Base-by-base conservation (phyloP, 2,797 vertebrate species). In the Halcyon leucocephala region DNA sequence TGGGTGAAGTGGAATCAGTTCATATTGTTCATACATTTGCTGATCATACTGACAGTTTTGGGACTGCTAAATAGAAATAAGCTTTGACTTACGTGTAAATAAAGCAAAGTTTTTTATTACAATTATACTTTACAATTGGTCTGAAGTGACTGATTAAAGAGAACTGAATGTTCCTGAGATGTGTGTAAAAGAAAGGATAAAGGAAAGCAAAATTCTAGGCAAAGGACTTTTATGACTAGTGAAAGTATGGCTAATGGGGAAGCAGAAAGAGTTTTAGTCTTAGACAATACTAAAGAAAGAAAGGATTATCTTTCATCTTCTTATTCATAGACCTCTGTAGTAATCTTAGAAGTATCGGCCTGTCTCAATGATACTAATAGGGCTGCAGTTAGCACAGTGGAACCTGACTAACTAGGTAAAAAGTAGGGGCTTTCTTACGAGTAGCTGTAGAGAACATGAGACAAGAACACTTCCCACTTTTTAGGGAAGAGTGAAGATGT, bases 1-100 rank as follows among this genome's bases (percentile, higher is more conserved):
- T 96, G 96, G 80, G 80, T 88, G 94, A 95, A 93, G 49, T 82
- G 55, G 94, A 94, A 84, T 97, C 77, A 95, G 29, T 94, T 87
- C 60, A n/a, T 82, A 60, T 88, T 44, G 58, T 90, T 93, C 85
- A 82, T 93, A 55, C 29, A 62, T 91, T 93, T 93, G 55, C 91
- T 91, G 39, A 51, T 93, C 85, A 48, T 84, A 29, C n/a, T 58
- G 74, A 48, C n/a, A 70, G n/a, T 54, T 95, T 76, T 31, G 51
- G 28, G 67, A 67, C 22, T 51, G 39, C 44, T 90, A 66, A 91
- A 42, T 49, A 52, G 82, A 93, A 96, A 76, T 72, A 86, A 79
- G 39, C 42, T 80, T 16, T 88, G 70, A 69, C 31, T 93, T 86
- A 57, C 2, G 6, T 62, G 69, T 94, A 93, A 91, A 48, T 87